Base-by-base conservation (phyloP, 2,113 vertebrate species). In the Pseudolaguvia tuberculata region DNA sequence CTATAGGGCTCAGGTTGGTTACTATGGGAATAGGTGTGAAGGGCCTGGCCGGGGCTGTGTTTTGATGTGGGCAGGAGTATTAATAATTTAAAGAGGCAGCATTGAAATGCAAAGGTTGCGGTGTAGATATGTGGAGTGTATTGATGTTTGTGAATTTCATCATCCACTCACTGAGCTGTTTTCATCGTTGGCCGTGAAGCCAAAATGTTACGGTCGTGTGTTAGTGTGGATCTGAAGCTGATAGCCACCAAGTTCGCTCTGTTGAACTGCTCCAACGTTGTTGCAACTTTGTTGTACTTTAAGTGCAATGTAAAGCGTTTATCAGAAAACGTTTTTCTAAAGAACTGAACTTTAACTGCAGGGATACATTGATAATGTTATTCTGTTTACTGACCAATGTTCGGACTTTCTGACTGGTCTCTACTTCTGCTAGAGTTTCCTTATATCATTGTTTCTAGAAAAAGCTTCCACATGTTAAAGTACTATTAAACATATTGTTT, bases 41-140 rank as follows among this genome's bases (percentile, higher is more conserved):
- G 84, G 82, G 80, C 83, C 81, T 79, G 80, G 86, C 83, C 85
- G 72, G 55, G 79, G 87, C 84, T 71, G 67, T 81, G 61, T 89
- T 90, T 89, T 87, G 62, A 91, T 86, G 87, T 90, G 78, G 57
- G 87, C 90, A 89, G 89, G 89, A 89, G 87, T 85, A 90, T 91
- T 90, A 91, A 91, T 91, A 90, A 91, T 91, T 89, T 87, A 86
- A 85, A 82, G 83, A 81, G 83, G 85, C 88, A 84, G 82, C 89
- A 90, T 91, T 91, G 88, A 90, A 91, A 91, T 91, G 90, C 90
- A 91, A 90, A 88, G 88, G 87, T 85, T 87, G 78, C 78, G 84
- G 85, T 85, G 82, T 83, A 68, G 88, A 87, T 85, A 85, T 87
- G 87, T 85, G 86, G 87, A 87, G 86, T 86, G 88, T 89, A 85